These are phyloP conservation scores for Chauna torquata DNA, from an alignment of 2,113 vertebrate genomes.

Conservation along the genomic window DNA sequence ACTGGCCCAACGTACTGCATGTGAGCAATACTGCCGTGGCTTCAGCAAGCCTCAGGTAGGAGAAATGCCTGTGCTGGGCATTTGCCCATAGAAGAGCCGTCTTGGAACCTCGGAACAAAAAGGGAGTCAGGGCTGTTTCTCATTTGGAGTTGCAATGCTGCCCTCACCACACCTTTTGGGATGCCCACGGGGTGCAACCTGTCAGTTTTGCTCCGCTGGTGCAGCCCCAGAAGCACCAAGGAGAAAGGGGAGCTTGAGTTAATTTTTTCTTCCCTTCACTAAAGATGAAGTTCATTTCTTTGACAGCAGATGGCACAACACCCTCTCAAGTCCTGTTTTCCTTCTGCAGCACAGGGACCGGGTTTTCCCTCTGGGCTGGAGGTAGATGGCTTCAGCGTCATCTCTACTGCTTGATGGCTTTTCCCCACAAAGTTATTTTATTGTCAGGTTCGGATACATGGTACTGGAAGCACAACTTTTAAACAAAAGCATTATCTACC, in stretches of 20 bases:
- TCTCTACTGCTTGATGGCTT: not conserved
- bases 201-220: too few relatives aligned
- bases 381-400: not conserved
- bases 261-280: fast-evolving
- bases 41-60: not conserved
- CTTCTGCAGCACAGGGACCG: fast-evolving
- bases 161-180: not conserved
- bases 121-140: not conserved
- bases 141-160: not conserved
- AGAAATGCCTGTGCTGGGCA: fast-evolving
- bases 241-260: not conserved
- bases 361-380: not conserved
- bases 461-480: not conserved
- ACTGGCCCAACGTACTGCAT: not conserved
- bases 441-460: not conserved
- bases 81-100: not conserved
- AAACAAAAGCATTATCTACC: not conserved
- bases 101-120: not conserved
- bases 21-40: too few relatives aligned
- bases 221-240: not conserved
- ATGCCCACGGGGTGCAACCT: not conserved
- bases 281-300: not conserved
- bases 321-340: not conserved
- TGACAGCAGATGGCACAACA: constrained; percentile 54
- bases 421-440: not conserved